Percentiles rank a stretch among this genome's conserved stretches.
Conservation (phyloP, 2,113 vertebrate species). For the Chlorodrepanis virens region DNA sequence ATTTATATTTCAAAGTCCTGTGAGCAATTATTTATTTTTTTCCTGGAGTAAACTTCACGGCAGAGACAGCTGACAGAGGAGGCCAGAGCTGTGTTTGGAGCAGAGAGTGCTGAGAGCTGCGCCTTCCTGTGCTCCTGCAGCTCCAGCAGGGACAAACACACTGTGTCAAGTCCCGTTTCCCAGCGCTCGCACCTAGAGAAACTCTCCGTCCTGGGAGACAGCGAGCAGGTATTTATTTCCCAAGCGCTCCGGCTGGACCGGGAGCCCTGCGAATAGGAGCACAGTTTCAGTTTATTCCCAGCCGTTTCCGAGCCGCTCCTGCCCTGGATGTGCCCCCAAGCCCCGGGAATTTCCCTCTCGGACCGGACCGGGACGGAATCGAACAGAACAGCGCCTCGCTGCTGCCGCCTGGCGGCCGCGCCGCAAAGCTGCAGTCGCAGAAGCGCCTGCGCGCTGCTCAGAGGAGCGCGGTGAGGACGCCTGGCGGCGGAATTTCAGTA, state of each 20-base stretch:
- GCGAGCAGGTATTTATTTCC: background rate
- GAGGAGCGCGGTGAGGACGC: too few relatives aligned
- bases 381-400: too few relatives aligned
- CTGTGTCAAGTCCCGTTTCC: accelerated
- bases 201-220: background rate
- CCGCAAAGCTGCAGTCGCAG: too few relatives aligned
- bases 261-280: background rate
- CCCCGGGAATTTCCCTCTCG: too few relatives aligned
- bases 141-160: background rate
- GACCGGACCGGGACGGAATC: too few relatives aligned
- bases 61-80: background rate
- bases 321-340: too few relatives aligned
- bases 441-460: too few relatives aligned
- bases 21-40: background rate
- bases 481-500: too few relatives aligned
- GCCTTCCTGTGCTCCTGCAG: background rate
- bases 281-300: background rate
- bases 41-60: accelerated
- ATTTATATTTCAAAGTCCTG: too few relatives aligned
- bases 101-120: accelerated
- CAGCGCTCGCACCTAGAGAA: background rate
- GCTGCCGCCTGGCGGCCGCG: too few relatives aligned
- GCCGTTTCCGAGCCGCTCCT: too few relatives aligned
- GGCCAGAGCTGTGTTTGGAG: background rate
- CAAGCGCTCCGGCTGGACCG: accelerated